These are phyloP conservation scores for Ophiodon elongatus DNA, from an alignment of 2,113 vertebrate species.

Conservation along the genomic window DNA sequence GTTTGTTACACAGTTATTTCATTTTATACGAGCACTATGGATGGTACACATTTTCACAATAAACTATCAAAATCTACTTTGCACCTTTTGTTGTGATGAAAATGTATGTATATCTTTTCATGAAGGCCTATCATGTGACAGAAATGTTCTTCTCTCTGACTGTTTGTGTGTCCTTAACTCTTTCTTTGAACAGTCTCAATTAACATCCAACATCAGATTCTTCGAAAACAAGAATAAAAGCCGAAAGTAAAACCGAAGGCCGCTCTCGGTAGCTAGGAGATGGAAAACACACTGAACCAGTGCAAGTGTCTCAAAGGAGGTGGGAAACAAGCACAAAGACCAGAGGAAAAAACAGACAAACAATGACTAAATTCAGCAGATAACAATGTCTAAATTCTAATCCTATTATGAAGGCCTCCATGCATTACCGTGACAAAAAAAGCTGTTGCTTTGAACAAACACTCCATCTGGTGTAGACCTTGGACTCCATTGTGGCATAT, in stretches of 20 bases:
- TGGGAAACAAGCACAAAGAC: conserved; percentile 20
- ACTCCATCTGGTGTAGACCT: neutral
- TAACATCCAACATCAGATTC: neutral
- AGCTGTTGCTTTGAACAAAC: conserved; percentile 14
- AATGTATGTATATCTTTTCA: neutral
- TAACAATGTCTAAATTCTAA: conserved; percentile 31
- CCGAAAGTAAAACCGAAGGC: conserved; percentile 2
- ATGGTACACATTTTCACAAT: neutral
- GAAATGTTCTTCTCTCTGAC: neutral
- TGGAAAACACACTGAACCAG: neutral
- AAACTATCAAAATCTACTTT: neutral
- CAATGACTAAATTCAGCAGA: conserved; percentile 24
- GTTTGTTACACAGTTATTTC: neutral
- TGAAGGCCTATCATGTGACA: neutral
- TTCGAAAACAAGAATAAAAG: neutral
- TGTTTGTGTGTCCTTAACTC: neutral
- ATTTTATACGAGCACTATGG: neutral
- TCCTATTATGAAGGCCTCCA: conserved; percentile 25
- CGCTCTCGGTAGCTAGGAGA: neutral
- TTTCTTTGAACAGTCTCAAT: neutral
- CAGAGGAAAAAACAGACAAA: conserved; percentile 1
- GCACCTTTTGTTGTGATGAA: neutral
- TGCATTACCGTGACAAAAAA: conserved; percentile 41
- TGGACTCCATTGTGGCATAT: neutral
- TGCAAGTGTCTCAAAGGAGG: neutral